Base-by-base conservation (phyloP, 1,140 invertebrate species). In the Drosophila subpulchrella region DNA sequence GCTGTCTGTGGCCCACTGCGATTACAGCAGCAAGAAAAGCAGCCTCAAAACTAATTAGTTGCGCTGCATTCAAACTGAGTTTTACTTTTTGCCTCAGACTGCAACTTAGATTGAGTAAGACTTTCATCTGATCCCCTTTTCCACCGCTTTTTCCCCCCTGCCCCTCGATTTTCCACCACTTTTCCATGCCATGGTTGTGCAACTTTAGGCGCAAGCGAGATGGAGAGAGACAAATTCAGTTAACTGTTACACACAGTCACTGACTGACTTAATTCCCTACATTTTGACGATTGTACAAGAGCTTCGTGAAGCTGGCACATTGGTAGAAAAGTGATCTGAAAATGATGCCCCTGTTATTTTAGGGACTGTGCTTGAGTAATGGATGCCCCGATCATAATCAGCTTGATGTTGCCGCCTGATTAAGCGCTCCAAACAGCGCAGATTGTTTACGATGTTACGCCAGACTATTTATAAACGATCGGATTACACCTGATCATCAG, bases 181-280 rank as follows among this genome's bases (percentile, higher is more conserved):
- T 60, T 54, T 11, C 42, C 20, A 20, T 24, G 34, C 34, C 62
- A 38, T 27, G 70, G 70, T 78, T 79, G 65, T 66, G 72, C 48
- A 75, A 79, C 57, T 55, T 32, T 34, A 12, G 39, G 38, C 41
- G 27, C 47, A 32, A 46, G 41, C 53, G 53, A 68, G 65, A 61
- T 46, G 66, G 60, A 32, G 34, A 58, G 60, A 78, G 74, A 78
- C 62, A 88, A 83, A 86, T 88, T 83, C 84, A 88, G 83, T 88
- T 88, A 82, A 86, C 75, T 86, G 82, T 82, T 82, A 83, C 84
- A 84, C 77, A 78, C 72, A 77, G 63, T 79, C 71, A 75, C 76
- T 84, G 83, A 71, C 80, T 88, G 83, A 89, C 84, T 89, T 88
- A 88, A 88, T 88, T 89, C 80, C 84, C 85, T 84, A 89, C 76